These are phyloP conservation scores for Pedionomus torquatus DNA, from an alignment of 2,113 vertebrate species.

Conservation along the genomic window DNA sequence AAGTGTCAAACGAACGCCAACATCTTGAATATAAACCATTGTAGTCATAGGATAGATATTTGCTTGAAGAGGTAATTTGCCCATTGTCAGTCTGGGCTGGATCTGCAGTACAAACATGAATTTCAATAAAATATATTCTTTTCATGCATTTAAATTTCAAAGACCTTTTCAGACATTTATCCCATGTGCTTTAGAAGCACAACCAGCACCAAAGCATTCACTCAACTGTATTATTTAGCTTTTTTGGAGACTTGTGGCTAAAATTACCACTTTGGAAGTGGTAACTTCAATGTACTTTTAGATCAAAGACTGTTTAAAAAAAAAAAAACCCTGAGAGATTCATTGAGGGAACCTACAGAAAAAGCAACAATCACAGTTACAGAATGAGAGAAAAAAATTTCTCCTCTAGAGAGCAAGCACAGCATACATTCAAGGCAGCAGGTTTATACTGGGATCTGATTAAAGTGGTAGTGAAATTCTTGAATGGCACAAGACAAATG, in stretches of 20 bases:
- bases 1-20: conserved; percentile 76
- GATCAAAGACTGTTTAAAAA: conserved; percentile 19
- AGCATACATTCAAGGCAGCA: neutral
- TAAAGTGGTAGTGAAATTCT: neutral
- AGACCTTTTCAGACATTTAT: conserved; percentile 20
- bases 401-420: neutral
- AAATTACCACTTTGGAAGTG: conserved; percentile 18
- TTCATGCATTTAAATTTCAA: conserved; percentile 32
- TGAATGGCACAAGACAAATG: conserved; percentile 42
- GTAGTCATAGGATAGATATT: conserved; percentile 93
- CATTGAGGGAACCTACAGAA: conserved; percentile 15
- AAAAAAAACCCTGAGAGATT: conserved; percentile 10
- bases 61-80: conserved; percentile 91
- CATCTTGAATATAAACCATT: conserved; percentile 87
- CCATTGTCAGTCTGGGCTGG: conserved; percentile 84
- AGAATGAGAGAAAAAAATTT: neutral
- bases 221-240: neutral
- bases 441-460: neutral
- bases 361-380: neutral
- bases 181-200: neutral
- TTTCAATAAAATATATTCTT: neutral
- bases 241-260: conserved; percentile 10
- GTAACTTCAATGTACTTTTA: neutral
- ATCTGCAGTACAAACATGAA: conserved; percentile 77
- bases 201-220: neutral